Conservation (phyloP, 2,797 vertebrate species). For the Chaetodon trifasciatus region DNA sequence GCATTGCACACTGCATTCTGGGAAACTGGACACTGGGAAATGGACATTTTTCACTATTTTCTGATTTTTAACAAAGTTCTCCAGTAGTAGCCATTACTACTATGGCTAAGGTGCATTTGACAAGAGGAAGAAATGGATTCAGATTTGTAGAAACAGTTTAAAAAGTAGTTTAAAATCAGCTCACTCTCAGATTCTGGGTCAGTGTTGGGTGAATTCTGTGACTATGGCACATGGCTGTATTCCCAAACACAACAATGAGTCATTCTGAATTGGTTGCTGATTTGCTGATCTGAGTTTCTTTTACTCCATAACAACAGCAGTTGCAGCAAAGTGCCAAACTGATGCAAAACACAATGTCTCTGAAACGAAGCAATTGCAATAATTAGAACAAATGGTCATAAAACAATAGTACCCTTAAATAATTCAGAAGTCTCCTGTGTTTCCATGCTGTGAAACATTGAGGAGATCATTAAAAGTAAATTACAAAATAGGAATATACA, state of each 20-base stretch:
- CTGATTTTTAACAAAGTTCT: neutral
- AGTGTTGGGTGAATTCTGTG: neutral
- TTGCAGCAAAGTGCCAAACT: constrained; percentile 1
- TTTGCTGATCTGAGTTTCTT: neutral
- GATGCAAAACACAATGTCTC: neutral
- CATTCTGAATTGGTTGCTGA: neutral
- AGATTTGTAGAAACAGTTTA: neutral
- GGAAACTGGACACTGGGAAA: neutral
- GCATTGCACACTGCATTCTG: neutral
- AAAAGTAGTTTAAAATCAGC: neutral
- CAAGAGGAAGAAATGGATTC: neutral
- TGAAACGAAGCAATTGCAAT: neutral
- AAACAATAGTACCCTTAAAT: neutral
- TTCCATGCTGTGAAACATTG: neutral
- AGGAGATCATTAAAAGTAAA: neutral
- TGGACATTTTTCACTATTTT: neutral
- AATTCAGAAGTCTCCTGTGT: neutral
- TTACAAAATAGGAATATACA: neutral
- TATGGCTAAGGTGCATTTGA: neutral
- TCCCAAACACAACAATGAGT: neutral
- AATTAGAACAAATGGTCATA: neutral
- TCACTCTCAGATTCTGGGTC: neutral
- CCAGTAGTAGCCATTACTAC: too few relatives aligned
- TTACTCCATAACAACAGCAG: neutral
- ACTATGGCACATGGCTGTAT: neutral